A percentile compares a stretch with the other conserved stretches of the same genome.
These are phyloP conservation scores for Drosophila phalerata DNA, from an alignment of 2,888 invertebrate species.

Conservation along the genomic window DNA sequence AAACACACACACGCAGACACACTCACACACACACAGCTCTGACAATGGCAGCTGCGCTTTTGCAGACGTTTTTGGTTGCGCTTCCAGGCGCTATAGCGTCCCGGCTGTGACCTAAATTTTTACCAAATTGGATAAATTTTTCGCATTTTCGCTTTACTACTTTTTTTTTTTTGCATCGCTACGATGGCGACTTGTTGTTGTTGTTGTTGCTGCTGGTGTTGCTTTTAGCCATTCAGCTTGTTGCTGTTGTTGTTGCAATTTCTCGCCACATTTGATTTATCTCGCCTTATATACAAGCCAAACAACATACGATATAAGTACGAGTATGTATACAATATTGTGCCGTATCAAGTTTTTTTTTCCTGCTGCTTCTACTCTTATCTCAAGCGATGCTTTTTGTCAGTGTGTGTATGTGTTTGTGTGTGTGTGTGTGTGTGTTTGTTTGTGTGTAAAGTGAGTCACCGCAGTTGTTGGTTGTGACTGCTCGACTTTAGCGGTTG, in stretches of 20 bases:
- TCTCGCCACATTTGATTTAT: slow-evolving; percentile 83
- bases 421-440: slow-evolving; percentile 18
- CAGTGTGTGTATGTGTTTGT: slow-evolving; percentile 18
- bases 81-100: slow-evolving; percentile 59
- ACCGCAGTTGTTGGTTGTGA: slow-evolving; percentile 59
- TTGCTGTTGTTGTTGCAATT: slow-evolving; percentile 78
- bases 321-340: slow-evolving; percentile 53
- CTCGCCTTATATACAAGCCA: slow-evolving; percentile 74
- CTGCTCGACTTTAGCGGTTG: slow-evolving; percentile 63
- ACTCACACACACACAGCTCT: slow-evolving; percentile 25
- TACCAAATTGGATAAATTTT: slow-evolving; percentile 84
- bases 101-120: slow-evolving; percentile 83
- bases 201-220: slow-evolving; percentile 25
- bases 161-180: slow-evolving; percentile 39
- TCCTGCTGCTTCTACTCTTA: slow-evolving; percentile 20
- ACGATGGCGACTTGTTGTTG: slow-evolving; percentile 41
- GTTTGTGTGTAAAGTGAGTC: slow-evolving; percentile 64
- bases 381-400: slow-evolving; percentile 18
- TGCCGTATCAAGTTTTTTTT: slow-evolving; percentile 51
- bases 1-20: slow-evolving; percentile 10
- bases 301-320: slow-evolving; percentile 55
- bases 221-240: slow-evolving; percentile 31
- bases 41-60: slow-evolving; percentile 73
- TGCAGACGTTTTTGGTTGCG: slow-evolving; percentile 65
- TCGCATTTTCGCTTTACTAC: slow-evolving; percentile 78